Evolutionary conservation across 2,797 vertebrate species (phyloP).

Genomic region (Cynodonichthys magdalenae): DNA sequence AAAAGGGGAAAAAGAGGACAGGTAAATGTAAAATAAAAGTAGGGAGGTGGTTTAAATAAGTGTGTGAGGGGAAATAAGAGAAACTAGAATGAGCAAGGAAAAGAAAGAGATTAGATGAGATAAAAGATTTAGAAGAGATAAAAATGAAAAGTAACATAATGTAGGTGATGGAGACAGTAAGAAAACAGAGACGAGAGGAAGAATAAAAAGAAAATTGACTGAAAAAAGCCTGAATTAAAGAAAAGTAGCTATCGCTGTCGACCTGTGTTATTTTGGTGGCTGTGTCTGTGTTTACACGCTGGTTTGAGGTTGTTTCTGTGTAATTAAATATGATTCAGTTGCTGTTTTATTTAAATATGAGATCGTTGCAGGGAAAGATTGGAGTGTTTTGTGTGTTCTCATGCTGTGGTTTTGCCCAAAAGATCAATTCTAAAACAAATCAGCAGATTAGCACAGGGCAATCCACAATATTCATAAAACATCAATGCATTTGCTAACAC

Average conservation of each 20-base stretch:
- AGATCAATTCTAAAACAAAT: not conserved
- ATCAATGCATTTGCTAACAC: not conserved
- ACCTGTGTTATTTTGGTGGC: not conserved
- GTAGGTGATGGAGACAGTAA: not conserved
- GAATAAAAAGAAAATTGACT: not conserved
- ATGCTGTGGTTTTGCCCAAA: not conserved
- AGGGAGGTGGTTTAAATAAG: not conserved
- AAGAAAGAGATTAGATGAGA: not conserved
- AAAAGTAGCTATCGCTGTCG: too few species aligned
- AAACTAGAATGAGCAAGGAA: not conserved
- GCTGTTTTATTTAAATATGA: not conserved
- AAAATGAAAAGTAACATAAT: not conserved
- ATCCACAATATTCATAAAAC: not conserved
- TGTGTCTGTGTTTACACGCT: not conserved
- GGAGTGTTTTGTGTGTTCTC: not conserved
- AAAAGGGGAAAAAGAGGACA: not conserved
- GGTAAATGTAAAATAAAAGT: slow-evolving; percentile 4
- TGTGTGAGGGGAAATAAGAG: not conserved
- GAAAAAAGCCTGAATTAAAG: too few species aligned
- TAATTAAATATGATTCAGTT: not conserved
- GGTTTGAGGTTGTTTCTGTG: not conserved
- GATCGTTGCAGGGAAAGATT: not conserved
- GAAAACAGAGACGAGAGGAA: not conserved
- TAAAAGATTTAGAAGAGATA: not conserved
- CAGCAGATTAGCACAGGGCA: not conserved